A percentile compares a stretch with the other conserved stretches of the same genome.
phyloP scores from a whole-genome alignment of 2,888 invertebrate genomes.

The Agrotis ipsilon region DNA sequence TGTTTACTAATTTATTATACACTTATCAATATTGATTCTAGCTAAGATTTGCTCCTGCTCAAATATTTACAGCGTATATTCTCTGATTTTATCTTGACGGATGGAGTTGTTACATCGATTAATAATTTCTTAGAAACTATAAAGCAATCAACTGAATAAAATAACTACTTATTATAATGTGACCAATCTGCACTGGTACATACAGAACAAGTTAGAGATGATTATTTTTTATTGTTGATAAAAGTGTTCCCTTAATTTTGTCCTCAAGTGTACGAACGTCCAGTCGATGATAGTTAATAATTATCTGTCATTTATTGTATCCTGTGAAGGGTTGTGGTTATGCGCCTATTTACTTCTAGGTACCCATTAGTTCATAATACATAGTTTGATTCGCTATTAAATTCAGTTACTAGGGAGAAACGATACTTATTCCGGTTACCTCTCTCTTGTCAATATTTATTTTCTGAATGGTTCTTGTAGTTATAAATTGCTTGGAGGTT shows the following conservation, averaged over 20 bases:
- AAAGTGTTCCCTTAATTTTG: conserved; percentile 22
- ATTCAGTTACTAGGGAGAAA: conserved; percentile 19
- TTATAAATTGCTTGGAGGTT: not conserved
- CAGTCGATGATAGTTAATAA: conserved; percentile 26
- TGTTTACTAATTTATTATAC: conserved; percentile 31
- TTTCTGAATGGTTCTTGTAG: conserved; percentile 1
- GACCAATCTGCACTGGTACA: not conserved
- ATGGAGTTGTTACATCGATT: conserved; percentile 29
- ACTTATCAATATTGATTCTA: conserved; percentile 52
- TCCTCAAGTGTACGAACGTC: conserved; percentile 11
- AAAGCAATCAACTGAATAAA: conserved; percentile 15
- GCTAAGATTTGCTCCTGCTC: conserved; percentile 40
- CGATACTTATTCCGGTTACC: not conserved
- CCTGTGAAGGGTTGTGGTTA: conserved; percentile 39
- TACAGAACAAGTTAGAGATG: not conserved
- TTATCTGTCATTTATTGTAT: conserved; percentile 50
- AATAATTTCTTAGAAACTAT: conserved; percentile 40
- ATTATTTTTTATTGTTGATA: not conserved
- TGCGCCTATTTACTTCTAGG: conserved; percentile 7
- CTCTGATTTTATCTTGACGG: conserved; percentile 47
- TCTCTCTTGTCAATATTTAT: not conserved
- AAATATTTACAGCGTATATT: conserved; percentile 27
- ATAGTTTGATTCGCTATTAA: conserved; percentile 24
- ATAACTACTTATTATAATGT: conserved; percentile 16
- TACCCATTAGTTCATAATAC: conserved; percentile 8